Evolutionary conservation across 1,140 invertebrate genomes (phyloP).

Genomic region (Carposina sasakii): DNA sequence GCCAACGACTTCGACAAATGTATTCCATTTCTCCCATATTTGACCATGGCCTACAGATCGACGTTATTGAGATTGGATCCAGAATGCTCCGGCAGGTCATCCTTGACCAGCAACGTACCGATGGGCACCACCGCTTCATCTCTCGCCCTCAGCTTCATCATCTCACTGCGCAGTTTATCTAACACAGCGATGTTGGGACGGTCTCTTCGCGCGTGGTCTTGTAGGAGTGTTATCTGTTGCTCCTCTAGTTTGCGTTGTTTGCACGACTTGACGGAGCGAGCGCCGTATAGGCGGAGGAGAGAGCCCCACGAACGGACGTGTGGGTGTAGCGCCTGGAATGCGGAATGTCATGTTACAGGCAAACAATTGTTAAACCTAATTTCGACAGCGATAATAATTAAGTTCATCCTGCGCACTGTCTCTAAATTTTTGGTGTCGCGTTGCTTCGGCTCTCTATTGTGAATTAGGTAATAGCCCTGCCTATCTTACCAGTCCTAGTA

Average conservation of each 20-base stretch:
- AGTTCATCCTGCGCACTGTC: no score
- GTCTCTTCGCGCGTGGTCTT: slow-evolving; percentile 91
- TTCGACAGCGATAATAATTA: no score
- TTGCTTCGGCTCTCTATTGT: no score
- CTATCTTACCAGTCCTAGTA: no score
- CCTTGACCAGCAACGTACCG: slow-evolving; percentile 79
- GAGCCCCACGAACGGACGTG: slow-evolving; percentile 97
- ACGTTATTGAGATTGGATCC: slow-evolving; percentile 84
- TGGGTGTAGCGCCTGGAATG: slow-evolving; percentile 83
- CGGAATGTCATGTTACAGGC: no score
- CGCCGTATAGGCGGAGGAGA: slow-evolving; percentile 92
- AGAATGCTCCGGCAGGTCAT: slow-evolving; percentile 80
- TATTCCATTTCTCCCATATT: no score
- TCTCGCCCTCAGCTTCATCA: slow-evolving; percentile 84
- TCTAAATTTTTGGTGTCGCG: no score
- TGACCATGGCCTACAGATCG: no score
- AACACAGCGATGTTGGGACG: slow-evolving; percentile 95
- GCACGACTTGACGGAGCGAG: slow-evolving; percentile 91
- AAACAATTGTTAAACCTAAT: no score
- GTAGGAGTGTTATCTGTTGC: slow-evolving; percentile 93
- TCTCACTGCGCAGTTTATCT: slow-evolving; percentile 90
- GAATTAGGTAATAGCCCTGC: no score
- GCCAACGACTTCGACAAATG: no score
- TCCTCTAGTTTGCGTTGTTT: slow-evolving; percentile 96
- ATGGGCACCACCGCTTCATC: slow-evolving; percentile 80